Evolutionary conservation across 2,888 invertebrate species (phyloP).

Genomic region (Pristionchus mayeri): DNA sequence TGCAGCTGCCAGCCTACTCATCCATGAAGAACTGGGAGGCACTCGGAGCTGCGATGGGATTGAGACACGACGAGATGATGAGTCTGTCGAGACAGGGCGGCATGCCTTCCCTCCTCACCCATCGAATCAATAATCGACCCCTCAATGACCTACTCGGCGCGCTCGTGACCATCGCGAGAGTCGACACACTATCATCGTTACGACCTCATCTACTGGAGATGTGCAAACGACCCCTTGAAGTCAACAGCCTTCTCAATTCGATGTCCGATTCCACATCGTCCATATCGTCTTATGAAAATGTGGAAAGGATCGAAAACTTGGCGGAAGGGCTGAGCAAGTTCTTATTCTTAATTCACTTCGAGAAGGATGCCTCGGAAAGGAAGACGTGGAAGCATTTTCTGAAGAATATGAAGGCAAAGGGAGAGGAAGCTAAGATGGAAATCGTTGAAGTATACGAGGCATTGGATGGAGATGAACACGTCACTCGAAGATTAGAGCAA

Average conservation of each 20-base stretch:
- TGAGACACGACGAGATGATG: slow-evolving; percentile 31
- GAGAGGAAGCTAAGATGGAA: slow-evolving; percentile 55
- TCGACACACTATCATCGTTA: slow-evolving; percentile 26
- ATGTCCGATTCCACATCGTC: not conserved
- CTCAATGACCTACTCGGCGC: not conserved
- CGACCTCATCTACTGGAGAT: not conserved
- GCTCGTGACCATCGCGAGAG: slow-evolving; percentile 9
- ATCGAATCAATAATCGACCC: not conserved
- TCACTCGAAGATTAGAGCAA: not conserved
- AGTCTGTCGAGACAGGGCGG: not conserved
- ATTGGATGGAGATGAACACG: not conserved
- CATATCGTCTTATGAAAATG: not conserved
- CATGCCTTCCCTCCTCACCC: not conserved
- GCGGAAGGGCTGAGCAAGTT: not conserved
- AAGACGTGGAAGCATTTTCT: slow-evolving; percentile 14
- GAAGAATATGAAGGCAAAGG: slow-evolving; percentile 45
- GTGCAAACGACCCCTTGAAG: not conserved
- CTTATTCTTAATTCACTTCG: slow-evolving; percentile 14
- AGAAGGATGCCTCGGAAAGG: not conserved
- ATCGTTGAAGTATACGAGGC: slow-evolving; percentile 49
- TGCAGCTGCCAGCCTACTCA: slow-evolving; percentile 11
- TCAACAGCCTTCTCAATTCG: not conserved
- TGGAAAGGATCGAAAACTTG: not conserved
- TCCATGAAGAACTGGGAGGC: slow-evolving; percentile 39
- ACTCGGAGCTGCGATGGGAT: slow-evolving; percentile 16